phyloP scores from a whole-genome alignment of 1,140 invertebrate genomes.

The Phortica variegata region DNA sequence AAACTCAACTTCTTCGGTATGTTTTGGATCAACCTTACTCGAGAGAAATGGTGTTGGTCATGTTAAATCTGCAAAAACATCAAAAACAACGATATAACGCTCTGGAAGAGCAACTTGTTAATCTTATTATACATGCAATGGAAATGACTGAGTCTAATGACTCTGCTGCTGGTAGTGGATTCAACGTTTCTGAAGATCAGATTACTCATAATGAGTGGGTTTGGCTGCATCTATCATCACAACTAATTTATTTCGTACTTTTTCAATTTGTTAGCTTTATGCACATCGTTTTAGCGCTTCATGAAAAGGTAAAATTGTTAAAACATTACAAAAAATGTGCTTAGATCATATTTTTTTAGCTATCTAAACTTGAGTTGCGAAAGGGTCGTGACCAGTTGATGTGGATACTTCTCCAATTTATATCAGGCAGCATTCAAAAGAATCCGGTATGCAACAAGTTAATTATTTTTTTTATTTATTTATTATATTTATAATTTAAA shows the following conservation, averaged over 20 bases:
- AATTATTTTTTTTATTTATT: not conserved
- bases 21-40: conserved; percentile 95
- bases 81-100: conserved; percentile 87
- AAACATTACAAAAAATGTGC: not conserved
- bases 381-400: conserved; percentile 93
- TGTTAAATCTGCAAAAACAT: conserved; percentile 80
- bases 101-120: conserved; percentile 90
- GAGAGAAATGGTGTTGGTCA: conserved; percentile 92
- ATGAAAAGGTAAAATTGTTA: conserved; percentile 69
- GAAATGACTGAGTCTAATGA: conserved; percentile 78
- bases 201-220: conserved; percentile 63
- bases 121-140: conserved; percentile 88
- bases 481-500: not conserved
- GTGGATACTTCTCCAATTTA: conserved; percentile 97
- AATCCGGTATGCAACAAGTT: conserved; percentile 69
- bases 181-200: conserved; percentile 47
- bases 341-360: conserved; percentile 56
- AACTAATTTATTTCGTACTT: conserved; percentile 93
- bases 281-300: conserved; percentile 84
- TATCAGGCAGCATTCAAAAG: conserved; percentile 93
- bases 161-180: conserved; percentile 39
- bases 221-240: conserved; percentile 92
- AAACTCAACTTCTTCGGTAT: conserved; percentile 83
- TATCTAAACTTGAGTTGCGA: conserved; percentile 76
- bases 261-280: conserved; percentile 93